These are phyloP conservation scores for Ligdia adustata DNA, from an alignment of 2,888 invertebrate species.

Conservation along the genomic window DNA sequence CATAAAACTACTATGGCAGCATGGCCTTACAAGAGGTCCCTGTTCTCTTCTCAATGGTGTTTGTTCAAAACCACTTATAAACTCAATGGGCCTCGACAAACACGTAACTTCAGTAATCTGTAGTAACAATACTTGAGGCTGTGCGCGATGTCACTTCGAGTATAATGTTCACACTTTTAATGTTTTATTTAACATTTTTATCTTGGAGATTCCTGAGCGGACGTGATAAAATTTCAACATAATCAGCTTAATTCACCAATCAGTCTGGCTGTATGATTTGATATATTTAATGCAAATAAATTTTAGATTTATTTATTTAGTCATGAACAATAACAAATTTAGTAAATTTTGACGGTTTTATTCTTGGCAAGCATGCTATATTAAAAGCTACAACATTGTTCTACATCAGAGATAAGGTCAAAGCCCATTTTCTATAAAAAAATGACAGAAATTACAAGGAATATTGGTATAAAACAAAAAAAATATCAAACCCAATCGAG, in stretches of 20 bases:
- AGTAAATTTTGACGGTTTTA: too few species aligned
- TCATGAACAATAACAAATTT: too few species aligned
- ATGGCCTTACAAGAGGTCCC: constrained; percentile 34
- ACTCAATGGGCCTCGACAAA: constrained; percentile 68
- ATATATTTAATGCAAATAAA: too few species aligned
- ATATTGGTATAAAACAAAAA: too few species aligned
- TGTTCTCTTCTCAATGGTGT: constrained; percentile 60
- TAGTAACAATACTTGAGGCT: constrained; percentile 61
- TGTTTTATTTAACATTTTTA: constrained; percentile 7
- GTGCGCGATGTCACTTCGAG: constrained; percentile 28
- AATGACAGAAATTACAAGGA: too few species aligned
- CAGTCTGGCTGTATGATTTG: neutral
- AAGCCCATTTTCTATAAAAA: too few species aligned
- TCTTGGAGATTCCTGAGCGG: neutral
- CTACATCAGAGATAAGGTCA: too few species aligned
- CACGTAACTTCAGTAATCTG: constrained; percentile 66
- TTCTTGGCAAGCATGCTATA: too few species aligned
- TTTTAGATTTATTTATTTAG: too few species aligned
- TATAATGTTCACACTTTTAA: constrained; percentile 30
- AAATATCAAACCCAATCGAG: too few species aligned
- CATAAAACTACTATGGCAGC: constrained; percentile 25
- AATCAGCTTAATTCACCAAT: neutral
- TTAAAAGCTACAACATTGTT: too few species aligned
- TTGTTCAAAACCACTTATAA: constrained; percentile 75
- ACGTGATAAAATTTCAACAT: neutral